Evolutionary conservation across 1,140 invertebrate species (phyloP), one percentile per base, ranked within the genome.

Genomic region (Anastrepha ludens): DNA sequence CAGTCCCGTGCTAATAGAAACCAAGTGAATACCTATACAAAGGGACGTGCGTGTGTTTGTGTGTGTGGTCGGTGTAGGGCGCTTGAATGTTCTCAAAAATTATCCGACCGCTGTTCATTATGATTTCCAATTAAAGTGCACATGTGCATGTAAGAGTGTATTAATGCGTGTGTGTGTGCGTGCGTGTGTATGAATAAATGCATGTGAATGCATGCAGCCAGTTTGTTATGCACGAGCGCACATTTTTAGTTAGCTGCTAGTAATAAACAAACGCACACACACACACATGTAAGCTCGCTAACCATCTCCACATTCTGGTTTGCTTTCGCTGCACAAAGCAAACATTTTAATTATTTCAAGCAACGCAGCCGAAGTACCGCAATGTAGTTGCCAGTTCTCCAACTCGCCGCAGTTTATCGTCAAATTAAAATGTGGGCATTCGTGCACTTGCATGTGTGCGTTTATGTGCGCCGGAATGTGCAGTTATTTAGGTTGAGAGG

Each of bases 341-440:
- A 74, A 74, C 67, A 74, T 74, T 74, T 74, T 74, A 74, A 74
- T 74, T 74, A 74, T 74, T 74, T 74, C 67, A 74, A 74, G 67
- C 67, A 74, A 74, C 41, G 15, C 67, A 47, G 67, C 67, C 67
- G 15, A 74, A 74, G 41, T 44, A 74, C 67, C 41, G 67, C 67
- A 74, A 74, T 44, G 39, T 74, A 44, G 39, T 39, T 39, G 41
- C 67, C 13, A 74, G 13, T 74, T 8, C 15, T 9, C 15, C 67
- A 13, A 39, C 13, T 74, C 67, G 39, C 67, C 4, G 41, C 67
- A 74, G 29, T 8, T 67, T 67, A 39, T 39, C 67, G 5, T 74
- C 15, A 74, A 74, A 9, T 41, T 44, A 15, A 11, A 29, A 44
- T 65, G 20, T 17, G 17, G 60, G 29, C 64, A 65, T 20, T 3